Evolutionary conservation across 2,797 vertebrate species (phyloP), one percentile per base, ranked within the genome.

Genomic region (Acanthornis magna): DNA sequence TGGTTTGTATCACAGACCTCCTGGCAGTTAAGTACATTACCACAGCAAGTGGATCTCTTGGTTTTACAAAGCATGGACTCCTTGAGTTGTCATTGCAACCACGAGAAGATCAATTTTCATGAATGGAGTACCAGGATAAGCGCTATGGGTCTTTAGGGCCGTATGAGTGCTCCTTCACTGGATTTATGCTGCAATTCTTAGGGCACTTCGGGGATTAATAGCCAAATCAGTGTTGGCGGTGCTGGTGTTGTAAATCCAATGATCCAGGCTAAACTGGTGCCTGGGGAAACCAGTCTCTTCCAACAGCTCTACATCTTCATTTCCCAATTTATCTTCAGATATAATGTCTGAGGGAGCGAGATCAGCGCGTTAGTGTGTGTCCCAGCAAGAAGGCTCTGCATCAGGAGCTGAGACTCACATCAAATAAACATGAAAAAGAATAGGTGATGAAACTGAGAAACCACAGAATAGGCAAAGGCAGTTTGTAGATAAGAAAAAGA

Each of bases 211-310:
- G 93, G 80, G 87, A 93, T 96, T 97, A 95, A 93, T 82, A 88
- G 89, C 94, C 74, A 96, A 95, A 91, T 94, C 80, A 55, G 88
- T 66, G 74, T 58, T 92, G 91, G 94, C 26, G 3, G 74, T 83
- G 80, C 90, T 93, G 88, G 86, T 91, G 83, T 61, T 95, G 73
- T 97, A 97, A 97, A 97, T 96, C 95, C 95, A 96, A 73, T 88
- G 95, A 97, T 96, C 96, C 94, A 91, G 78, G 67, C 90, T 94
- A 93, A 96, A 95, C 66, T 88, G 48, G 87, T 63, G 38, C 76
- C 73, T 95, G 73, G 81, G 94, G 91, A 94, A 66, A 58, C 73
- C 60, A 51, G 75, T 73, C 60, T 93, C 60, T 96, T 97, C 79
- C 91, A 91, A 60, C 88, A 90, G 77, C 88, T 94, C 66, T 86